Evolutionary conservation across 2,113 vertebrate species (phyloP).

Genomic region (Sorex araneus): DNA sequence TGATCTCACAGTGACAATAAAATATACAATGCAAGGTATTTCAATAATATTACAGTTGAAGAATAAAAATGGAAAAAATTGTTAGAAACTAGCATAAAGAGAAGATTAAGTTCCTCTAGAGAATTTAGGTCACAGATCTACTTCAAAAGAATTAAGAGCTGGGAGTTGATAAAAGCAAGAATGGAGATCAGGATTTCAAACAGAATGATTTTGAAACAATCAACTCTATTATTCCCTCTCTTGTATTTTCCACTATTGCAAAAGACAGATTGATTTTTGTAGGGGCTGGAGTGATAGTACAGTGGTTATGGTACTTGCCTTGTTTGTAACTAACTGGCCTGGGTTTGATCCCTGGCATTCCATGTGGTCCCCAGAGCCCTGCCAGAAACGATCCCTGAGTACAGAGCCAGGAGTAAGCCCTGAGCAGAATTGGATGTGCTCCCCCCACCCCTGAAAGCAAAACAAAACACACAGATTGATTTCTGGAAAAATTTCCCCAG

Average conservation of each 20-base stretch:
- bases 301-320: no score
- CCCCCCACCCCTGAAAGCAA: no score
- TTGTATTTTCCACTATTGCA: not conserved
- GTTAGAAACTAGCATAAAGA: not conserved
- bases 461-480: not conserved
- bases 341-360: no score
- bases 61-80: not conserved
- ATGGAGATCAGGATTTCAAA: not conserved
- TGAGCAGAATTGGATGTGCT: no score
- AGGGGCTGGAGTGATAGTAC: no score
- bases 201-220: not conserved
- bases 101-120: not conserved
- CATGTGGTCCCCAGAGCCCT: no score
- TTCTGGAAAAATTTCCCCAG: not conserved
- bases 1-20: not conserved
- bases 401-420: no score
- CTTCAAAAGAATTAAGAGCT: conserved; percentile 9
- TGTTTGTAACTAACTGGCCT: no score
- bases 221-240: not conserved
- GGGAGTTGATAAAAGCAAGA: not conserved
- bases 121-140: not conserved
- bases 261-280: not conserved
- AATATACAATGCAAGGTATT: not conserved
- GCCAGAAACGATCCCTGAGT: no score
- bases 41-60: not conserved